Evolutionary conservation across 2,888 invertebrate species (phyloP).

Genomic region (Eulithis testata): DNA sequence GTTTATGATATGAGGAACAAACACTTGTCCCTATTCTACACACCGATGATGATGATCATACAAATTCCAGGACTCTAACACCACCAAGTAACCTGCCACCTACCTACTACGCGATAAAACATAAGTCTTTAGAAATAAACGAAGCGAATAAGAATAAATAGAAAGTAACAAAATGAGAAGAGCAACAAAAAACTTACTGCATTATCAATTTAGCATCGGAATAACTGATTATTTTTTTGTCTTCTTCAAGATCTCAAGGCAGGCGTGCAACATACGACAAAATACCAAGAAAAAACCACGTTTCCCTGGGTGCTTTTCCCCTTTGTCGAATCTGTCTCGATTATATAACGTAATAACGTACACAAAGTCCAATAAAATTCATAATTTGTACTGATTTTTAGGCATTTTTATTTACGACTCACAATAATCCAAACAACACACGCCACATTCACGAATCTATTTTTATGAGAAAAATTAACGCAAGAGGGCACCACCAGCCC

Average conservation of each 20-base stretch:
- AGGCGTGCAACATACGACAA: constrained; percentile 83
- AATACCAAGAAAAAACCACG: constrained; percentile 72
- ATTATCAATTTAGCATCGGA: constrained; percentile 80
- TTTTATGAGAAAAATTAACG: constrained; percentile 67
- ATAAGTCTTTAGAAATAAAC: constrained; percentile 6
- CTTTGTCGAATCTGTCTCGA: constrained; percentile 52
- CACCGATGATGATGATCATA: constrained; percentile 25
- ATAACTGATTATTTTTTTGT: constrained; percentile 79
- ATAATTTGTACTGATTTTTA: constrained; percentile 63
- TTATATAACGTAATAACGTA: constrained; percentile 60
- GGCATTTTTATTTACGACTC: constrained; percentile 83
- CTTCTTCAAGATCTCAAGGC: constrained; percentile 79
- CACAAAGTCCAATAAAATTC: constrained; percentile 61
- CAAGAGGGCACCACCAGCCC: constrained; percentile 61
- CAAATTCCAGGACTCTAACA: constrained; percentile 23
- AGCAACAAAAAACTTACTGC: constrained; percentile 71
- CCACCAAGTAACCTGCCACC: constrained; percentile 63
- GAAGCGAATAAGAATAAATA: constrained; percentile 24
- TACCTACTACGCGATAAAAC: constrained; percentile 41
- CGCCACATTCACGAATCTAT: constrained; percentile 84
- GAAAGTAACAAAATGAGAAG: constrained; percentile 43
- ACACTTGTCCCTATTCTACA: constrained; percentile 5
- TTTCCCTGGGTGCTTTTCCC: constrained; percentile 52
- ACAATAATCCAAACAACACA: constrained; percentile 83
- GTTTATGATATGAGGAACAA: no score